Percentiles rank a stretch among this genome's conserved stretches.
Conservation (phyloP, 2,888 invertebrate genomes). For the Campoplex nolae region DNA sequence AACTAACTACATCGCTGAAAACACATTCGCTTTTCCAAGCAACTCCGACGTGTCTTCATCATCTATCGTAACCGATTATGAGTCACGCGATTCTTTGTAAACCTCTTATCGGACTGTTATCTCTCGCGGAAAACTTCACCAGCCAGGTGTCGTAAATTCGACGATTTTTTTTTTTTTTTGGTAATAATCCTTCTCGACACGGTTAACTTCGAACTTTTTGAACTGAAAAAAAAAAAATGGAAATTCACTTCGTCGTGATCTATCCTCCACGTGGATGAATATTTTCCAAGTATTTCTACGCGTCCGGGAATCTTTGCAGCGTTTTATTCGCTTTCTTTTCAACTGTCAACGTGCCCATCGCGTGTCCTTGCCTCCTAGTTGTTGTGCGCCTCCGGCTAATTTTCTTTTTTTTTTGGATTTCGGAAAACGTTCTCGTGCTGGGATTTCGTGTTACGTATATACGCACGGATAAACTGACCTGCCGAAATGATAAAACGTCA, state of each 20-base stretch:
- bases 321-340: not conserved
- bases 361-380: not conserved
- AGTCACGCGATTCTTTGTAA: not conserved
- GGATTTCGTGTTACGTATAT: not conserved
- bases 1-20: not conserved
- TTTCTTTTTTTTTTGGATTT: conserved; percentile 1
- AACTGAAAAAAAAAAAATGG: not conserved
- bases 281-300: not conserved
- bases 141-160: conserved; percentile 8
- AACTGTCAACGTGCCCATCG: not conserved
- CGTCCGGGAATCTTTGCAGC: not conserved
- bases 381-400: not conserved
- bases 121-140: conserved; percentile 31
- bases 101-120: conserved; percentile 41
- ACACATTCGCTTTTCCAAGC: not conserved
- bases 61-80: not conserved
- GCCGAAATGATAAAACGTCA: conserved; percentile 35
- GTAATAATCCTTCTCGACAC: not conserved
- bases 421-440: conserved; percentile 13
- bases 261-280: conserved; percentile 18
- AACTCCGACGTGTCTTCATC: not conserved
- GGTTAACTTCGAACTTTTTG: not conserved
- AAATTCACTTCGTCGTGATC: not conserved
- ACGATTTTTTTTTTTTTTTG: conserved; percentile 20
- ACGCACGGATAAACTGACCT: not conserved